Base-by-base conservation (phyloP, 2,797 vertebrate species). In the Lerista edwardsae region DNA sequence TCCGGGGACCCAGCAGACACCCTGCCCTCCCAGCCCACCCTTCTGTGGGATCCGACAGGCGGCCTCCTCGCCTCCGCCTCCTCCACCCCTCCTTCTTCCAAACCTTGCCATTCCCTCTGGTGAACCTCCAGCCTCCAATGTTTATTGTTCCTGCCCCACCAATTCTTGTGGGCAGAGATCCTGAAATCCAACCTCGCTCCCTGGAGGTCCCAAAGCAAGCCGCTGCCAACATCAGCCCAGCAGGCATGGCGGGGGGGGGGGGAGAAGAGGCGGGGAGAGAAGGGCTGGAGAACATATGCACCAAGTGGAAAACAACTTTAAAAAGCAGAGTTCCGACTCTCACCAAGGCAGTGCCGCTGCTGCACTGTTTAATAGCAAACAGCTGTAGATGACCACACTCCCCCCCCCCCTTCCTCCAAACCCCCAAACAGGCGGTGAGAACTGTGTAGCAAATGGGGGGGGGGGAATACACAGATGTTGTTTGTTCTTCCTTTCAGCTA, bases 301-400 rank as follows among this genome's bases (percentile, higher is more conserved):
- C 27, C n/a, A 68, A 25, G 47, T 41, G 39, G 75, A 79, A 79
- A 79, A 84, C 76, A 79, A 73, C 59, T 79, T 61, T 5, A 3
- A 8, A 29, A 69, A 19, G 12, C 57, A 34, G 29, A 44, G 51
- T 47, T 62, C 67, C 39, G 12, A 41, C 31, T 51, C 74, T 29
- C 34, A 68, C 12, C 34, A 23, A n/a, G 17, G 19, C 25, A 15
- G 62, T 10, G 36, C 21, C 19, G 19, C 11, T 41, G 44, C 23
- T 61, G 34, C 82, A 6, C 65, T 34, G 36, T 57, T 39, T 84
- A 78, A 84, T 84, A 57, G 67, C 83, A 78, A 84, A 79, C 83
- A 84, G 83, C 83, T 84, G 83, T 83, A 44, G 55, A 51, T 55
- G 69, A 62, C 76, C 68, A 65, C 75, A 36, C n/a, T 12, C 12